These are phyloP conservation scores for Mantis religiosa DNA, from an alignment of 2,888 invertebrate species.

Conservation along the genomic window DNA sequence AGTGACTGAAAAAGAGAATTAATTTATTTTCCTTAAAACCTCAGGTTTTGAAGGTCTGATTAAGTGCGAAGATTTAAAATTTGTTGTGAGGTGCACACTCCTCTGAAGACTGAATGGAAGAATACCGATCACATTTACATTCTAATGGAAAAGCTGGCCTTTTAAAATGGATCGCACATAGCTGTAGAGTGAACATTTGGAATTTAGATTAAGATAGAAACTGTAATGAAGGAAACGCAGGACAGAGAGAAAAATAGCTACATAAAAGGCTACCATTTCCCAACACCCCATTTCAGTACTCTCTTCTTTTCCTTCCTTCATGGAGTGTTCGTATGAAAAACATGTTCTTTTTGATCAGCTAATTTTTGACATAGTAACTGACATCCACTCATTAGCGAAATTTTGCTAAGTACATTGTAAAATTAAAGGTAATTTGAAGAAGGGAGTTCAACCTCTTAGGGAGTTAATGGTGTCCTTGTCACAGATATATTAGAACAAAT, in stretches of 20 bases:
- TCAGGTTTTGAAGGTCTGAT: not conserved
- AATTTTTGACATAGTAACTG: not conserved
- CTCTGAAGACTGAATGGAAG: not conserved
- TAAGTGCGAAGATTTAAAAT: not conserved
- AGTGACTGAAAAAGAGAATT: no score
- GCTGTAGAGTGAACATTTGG: not conserved
- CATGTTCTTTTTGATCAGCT: not conserved
- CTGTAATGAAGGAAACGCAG: not conserved
- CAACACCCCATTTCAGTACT: not conserved
- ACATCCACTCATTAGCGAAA: no score
- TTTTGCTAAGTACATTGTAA: no score
- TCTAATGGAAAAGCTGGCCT: not conserved
- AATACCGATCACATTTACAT: not conserved
- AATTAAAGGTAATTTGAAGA: no score
- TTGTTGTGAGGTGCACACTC: not conserved
- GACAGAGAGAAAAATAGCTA: not conserved
- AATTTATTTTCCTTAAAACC: no score
- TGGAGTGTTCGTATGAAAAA: not conserved
- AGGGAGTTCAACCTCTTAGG: no score
- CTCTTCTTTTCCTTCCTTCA: not conserved
- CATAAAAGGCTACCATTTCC: not conserved
- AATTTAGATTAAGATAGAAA: constrained; percentile 12
- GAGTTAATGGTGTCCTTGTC: no score
- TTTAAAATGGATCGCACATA: not conserved
- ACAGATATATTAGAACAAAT: no score